phyloP scores from a whole-genome alignment of 1,140 invertebrate species.

The Nymphalis io region DNA sequence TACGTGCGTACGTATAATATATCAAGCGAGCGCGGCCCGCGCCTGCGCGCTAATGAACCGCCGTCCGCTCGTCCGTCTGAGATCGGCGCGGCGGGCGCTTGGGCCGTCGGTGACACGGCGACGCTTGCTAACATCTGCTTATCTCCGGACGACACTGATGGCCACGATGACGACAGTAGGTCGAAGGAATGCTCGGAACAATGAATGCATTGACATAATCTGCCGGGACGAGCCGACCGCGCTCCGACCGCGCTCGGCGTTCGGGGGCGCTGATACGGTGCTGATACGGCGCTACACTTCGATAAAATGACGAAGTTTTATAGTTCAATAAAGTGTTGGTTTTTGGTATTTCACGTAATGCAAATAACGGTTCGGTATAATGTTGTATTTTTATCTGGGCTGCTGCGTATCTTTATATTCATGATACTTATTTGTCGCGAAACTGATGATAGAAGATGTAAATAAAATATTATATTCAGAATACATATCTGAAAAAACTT shows the following conservation, averaged over 20 bases:
- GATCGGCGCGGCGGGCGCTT: constrained; percentile 17
- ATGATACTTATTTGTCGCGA: not conserved
- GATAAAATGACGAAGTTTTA: constrained; percentile 2
- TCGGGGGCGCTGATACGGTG: too few species aligned
- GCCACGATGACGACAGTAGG: constrained; percentile 25
- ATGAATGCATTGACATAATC: constrained; percentile 7
- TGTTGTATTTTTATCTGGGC: not conserved
- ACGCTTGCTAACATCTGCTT: constrained; percentile 31
- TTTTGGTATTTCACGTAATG: not conserved
- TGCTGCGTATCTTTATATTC: not conserved
- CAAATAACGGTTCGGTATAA: not conserved
- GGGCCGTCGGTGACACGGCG: constrained; percentile 1
- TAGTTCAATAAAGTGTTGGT: not conserved
- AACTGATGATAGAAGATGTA: not conserved
- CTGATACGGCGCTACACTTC: too few species aligned
- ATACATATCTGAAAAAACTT: too few species aligned
- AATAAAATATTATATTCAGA: too few species aligned
- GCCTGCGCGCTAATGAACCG: constrained; percentile 54
- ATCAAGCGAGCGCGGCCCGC: constrained; percentile 46
- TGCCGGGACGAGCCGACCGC: not conserved
- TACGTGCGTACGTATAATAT: constrained; percentile 70
- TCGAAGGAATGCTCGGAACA: constrained; percentile 24
- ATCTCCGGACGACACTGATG: constrained; percentile 34
- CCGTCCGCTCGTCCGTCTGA: constrained; percentile 27
- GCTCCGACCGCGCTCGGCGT: too few species aligned